phyloP scores from a whole-genome alignment of 1,140 invertebrate species.

The Drosophila nasuta region DNA sequence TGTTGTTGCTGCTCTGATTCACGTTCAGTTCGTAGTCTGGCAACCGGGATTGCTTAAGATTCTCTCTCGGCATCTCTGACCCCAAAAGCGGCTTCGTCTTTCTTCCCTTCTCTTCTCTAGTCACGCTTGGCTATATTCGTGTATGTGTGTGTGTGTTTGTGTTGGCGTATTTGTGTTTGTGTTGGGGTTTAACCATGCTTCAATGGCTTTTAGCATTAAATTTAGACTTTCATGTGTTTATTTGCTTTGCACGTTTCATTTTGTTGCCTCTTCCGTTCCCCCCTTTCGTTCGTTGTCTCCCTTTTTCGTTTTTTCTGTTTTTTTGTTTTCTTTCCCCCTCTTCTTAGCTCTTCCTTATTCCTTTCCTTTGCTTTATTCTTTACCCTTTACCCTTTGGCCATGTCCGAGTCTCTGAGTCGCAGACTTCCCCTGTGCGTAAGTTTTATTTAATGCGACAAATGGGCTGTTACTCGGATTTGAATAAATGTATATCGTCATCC shows the following conservation, averaged over 20 bases:
- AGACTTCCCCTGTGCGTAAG: constrained; percentile 48
- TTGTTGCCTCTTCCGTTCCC: constrained; percentile 56
- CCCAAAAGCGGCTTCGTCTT: neutral
- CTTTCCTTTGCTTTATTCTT: neutral
- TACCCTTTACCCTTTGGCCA: constrained; percentile 28
- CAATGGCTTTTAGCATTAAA: constrained; percentile 79
- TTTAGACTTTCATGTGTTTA: constrained; percentile 81
- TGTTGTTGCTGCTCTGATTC: neutral
- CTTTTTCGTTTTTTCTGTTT: neutral
- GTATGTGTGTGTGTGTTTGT: constrained; percentile 12
- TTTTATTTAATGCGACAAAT: constrained; percentile 82
- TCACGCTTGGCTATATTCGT: neutral
- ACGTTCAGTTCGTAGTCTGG: neutral
- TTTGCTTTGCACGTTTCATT: constrained; percentile 77
- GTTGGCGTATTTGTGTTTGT: neutral
- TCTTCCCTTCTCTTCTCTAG: neutral
- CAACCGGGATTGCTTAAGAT: neutral
- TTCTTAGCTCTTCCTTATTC: neutral
- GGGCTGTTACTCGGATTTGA: constrained; percentile 75
- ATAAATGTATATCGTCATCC: constrained; percentile 67
- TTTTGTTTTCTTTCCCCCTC: neutral
- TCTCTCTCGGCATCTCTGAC: neutral
- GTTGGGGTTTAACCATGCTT: constrained; percentile 62
- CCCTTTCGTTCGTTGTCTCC: neutral
- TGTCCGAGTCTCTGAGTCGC: constrained; percentile 16